Percentiles rank a stretch among this genome's conserved stretches.
Evolutionary conservation across 2,797 vertebrate genomes (phyloP).

Genomic region (Pseudopleuronectes americanus): DNA sequence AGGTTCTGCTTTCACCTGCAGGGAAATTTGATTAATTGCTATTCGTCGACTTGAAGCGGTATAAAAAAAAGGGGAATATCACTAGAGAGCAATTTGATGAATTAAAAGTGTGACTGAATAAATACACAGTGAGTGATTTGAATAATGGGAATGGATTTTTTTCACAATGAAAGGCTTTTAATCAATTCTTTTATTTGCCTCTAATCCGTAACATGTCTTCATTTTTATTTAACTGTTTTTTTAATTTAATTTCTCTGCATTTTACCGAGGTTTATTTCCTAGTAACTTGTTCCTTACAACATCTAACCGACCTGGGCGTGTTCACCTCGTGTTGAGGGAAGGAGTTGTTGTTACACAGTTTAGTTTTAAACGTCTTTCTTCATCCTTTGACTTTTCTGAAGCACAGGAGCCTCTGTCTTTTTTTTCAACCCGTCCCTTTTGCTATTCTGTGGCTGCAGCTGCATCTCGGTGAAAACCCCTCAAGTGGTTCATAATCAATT

Average conservation of each 20-base stretch:
- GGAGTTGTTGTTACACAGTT: not conserved
- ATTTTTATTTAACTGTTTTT: not conserved
- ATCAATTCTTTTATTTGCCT: conserved; percentile 24
- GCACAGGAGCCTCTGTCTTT: not conserved
- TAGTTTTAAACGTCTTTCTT: not conserved
- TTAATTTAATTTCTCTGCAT: not conserved
- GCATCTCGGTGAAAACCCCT: not conserved
- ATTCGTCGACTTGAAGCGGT: conserved; percentile 6
- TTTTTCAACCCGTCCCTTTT: not conserved
- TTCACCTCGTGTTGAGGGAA: too few relatives aligned
- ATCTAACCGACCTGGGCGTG: too few relatives aligned
- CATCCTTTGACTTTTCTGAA: too few relatives aligned
- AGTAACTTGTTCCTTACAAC: not conserved
- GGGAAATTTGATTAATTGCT: not conserved
- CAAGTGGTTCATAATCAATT: conserved; percentile 10
- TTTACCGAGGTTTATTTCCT: not conserved
- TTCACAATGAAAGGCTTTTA: conserved; percentile 13
- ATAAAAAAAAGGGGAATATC: not conserved
- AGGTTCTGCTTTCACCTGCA: not conserved
- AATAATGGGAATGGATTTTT: conserved; percentile 24
- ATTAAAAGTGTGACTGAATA: conserved; percentile 18
- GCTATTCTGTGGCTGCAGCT: not conserved
- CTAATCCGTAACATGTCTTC: not conserved
- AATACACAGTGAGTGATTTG: conserved; percentile 24
- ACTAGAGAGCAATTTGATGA: conserved; percentile 11